These are phyloP conservation scores for Gracilinanus agilis DNA, from an alignment of 2,113 vertebrate species.

Conservation along the genomic window DNA sequence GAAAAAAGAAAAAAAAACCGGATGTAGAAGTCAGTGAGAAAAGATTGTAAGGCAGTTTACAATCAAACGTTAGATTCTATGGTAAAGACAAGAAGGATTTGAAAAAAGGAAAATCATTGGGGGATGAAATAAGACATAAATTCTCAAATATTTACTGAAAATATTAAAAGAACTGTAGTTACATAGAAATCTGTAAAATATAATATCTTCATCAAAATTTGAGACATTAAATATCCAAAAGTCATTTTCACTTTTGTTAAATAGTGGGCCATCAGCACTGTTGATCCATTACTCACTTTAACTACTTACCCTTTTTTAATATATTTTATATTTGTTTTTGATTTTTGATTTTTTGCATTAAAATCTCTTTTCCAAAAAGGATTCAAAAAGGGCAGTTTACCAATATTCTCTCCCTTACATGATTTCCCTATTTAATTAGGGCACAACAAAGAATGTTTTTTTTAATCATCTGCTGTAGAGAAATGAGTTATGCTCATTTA, in stretches of 20 bases:
- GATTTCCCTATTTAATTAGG: slow-evolving; percentile 44
- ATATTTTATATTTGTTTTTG: slow-evolving; percentile 30
- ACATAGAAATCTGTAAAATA: not conserved
- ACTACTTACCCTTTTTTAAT: not conserved
- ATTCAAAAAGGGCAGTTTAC: slow-evolving; percentile 16
- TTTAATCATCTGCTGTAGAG: not conserved
- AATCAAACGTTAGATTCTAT: not conserved
- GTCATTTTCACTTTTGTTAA: not conserved
- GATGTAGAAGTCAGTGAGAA: not conserved
- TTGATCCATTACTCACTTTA: slow-evolving; percentile 53
- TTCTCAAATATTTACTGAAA: slow-evolving; percentile 6
- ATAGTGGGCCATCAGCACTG: slow-evolving; percentile 9
- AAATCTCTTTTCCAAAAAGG: slow-evolving; percentile 38
- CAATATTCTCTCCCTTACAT: slow-evolving; percentile 34
- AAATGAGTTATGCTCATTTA: slow-evolving; percentile 63
- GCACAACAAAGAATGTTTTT: not conserved
- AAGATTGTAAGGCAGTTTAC: not conserved
- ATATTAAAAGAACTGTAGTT: slow-evolving; percentile 17
- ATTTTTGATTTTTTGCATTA: slow-evolving; percentile 51
- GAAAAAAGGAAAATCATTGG: slow-evolving; percentile 25
- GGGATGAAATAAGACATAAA: slow-evolving; percentile 18
- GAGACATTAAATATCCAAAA: slow-evolving; percentile 24
- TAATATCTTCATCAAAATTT: slow-evolving; percentile 2
- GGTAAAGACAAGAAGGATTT: not conserved
- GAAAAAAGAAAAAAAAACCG: not conserved